A percentile compares a stretch with the other conserved stretches of the same genome.
Conservation (phyloP, 2,888 invertebrate species). For the Leptopilina syphax region DNA sequence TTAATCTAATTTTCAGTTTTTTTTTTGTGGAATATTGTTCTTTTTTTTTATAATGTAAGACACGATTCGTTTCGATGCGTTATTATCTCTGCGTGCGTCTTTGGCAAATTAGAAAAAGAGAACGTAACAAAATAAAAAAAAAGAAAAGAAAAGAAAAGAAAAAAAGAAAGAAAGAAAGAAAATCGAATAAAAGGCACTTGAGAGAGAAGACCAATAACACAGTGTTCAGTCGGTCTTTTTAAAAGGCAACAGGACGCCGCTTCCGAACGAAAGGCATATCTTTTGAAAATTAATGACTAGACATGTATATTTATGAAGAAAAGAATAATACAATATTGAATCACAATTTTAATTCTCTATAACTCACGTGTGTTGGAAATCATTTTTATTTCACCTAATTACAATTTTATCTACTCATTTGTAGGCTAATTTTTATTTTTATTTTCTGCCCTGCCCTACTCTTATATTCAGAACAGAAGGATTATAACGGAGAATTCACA, state of each 20-base stretch:
- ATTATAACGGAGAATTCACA: too few relatives aligned
- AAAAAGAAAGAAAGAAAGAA: conserved; percentile 1
- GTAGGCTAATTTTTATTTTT: too few relatives aligned
- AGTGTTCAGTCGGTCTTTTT: conserved; percentile 8
- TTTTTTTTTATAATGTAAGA: background rate
- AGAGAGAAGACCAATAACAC: background rate
- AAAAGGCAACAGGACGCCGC: conserved; percentile 24
- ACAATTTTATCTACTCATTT: too few relatives aligned
- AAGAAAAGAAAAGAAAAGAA: too few relatives aligned
- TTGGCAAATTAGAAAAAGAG: conserved; percentile 29
- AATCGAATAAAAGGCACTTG: conserved; percentile 12
- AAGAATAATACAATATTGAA: too few relatives aligned
- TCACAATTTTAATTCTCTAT: too few relatives aligned
- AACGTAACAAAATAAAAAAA: background rate
- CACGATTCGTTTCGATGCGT: conserved; percentile 19
- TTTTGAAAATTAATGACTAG: too few relatives aligned
- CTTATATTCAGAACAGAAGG: too few relatives aligned
- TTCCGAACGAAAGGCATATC: conserved; percentile 20
- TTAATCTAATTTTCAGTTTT: too few relatives aligned
- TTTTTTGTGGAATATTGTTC: background rate
- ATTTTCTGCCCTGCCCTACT: too few relatives aligned
- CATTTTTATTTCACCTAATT: background rate
- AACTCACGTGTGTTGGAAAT: background rate
- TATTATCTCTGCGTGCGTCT: conserved; percentile 32
- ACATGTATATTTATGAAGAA: too few relatives aligned